Conservation (phyloP, 2,888 invertebrate genomes). For the Notodonta ziczac region DNA sequence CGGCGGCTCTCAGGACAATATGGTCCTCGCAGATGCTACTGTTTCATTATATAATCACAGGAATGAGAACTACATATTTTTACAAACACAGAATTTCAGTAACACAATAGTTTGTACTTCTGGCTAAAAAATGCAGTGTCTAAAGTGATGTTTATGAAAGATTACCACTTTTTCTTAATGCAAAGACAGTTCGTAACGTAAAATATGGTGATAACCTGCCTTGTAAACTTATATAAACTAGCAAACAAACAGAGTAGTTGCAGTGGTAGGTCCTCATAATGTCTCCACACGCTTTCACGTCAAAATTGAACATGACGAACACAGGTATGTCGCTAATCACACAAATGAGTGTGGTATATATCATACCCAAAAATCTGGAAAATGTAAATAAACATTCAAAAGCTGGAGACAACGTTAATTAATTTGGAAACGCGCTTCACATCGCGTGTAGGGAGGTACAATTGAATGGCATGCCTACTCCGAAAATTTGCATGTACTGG, state of each 20-base stretch:
- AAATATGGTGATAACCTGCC: too few species aligned
- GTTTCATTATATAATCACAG: conserved; percentile 50
- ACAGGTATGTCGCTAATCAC: too few species aligned
- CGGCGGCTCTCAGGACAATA: conserved; percentile 67
- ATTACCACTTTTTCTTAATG: not conserved
- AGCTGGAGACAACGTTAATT: conserved; percentile 32
- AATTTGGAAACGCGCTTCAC: conserved; percentile 38
- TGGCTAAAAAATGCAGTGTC: not conserved
- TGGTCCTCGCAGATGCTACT: conserved; percentile 59
- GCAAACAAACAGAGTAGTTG: too few species aligned
- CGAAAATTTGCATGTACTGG: conserved; percentile 80
- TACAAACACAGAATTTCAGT: not conserved
- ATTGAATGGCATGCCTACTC: conserved; percentile 69
- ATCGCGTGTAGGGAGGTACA: conserved; percentile 43
- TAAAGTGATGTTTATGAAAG: not conserved
- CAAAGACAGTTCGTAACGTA: not conserved
- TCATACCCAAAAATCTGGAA: not conserved
- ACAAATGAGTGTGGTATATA: not conserved
- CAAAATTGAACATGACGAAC: too few species aligned
- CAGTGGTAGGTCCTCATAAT: too few species aligned
- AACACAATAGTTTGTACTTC: not conserved
- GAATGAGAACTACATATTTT: conserved; percentile 38
- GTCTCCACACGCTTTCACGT: too few species aligned
- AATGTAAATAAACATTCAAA: conserved; percentile 27
- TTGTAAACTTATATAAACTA: too few species aligned